Percentiles rank a stretch among this genome's conserved stretches.
Conservation (phyloP, 37 sponge, comb jelly and placozoan genomes). For the Haliclona indistincta region DNA sequence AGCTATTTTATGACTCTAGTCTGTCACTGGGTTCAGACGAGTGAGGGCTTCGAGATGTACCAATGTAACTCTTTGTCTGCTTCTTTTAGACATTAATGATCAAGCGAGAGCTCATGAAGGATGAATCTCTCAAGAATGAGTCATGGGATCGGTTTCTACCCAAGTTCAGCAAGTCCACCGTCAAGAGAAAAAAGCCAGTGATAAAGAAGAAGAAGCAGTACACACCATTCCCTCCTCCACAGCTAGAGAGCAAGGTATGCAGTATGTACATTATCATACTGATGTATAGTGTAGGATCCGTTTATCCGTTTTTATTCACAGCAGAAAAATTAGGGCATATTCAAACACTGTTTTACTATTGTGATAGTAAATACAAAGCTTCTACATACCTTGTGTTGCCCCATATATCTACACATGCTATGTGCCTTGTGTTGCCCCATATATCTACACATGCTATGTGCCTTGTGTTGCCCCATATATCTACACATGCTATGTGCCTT, state of each 20-base stretch:
- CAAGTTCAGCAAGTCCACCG: constrained; percentile 90
- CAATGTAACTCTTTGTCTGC: no score
- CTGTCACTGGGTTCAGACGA: no score
- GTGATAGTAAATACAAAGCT: no score
- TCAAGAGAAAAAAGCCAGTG: constrained; percentile 78
- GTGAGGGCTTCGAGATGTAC: no score
- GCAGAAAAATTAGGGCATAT: neutral
- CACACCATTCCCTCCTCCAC: constrained; percentile 99
- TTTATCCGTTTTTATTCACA: neutral
- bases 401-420: no score
- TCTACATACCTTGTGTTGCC: no score
- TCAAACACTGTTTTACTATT: neutral
- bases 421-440: no score
- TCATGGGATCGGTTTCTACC: constrained; percentile 99
- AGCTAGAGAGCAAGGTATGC: constrained; percentile 92
- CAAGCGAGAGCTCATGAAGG: constrained; percentile 96
- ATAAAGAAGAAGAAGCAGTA: constrained; percentile 73
- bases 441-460: no score
- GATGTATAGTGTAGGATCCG: neutral
- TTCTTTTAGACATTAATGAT: constrained; percentile 88
- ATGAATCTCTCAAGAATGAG: constrained; percentile 84
- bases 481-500: no score
- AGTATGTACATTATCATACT: neutral
- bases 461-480: no score
- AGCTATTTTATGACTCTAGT: no score